phyloP scores from a whole-genome alignment of 2,797 vertebrate genomes.

The Clamator glandarius region DNA sequence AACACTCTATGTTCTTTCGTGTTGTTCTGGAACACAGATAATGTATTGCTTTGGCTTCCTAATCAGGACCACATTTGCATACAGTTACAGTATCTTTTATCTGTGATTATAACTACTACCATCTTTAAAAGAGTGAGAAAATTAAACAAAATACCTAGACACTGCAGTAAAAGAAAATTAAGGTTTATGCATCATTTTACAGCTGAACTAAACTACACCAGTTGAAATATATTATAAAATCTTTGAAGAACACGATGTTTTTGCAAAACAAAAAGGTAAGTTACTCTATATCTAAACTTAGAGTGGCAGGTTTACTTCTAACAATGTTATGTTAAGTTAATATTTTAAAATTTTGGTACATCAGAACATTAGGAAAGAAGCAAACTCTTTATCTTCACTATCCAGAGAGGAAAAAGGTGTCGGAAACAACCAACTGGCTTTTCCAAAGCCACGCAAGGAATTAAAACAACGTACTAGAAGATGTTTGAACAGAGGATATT shows the following conservation, averaged over 20 bases:
- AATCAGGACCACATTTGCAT: not conserved
- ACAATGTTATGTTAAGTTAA: not conserved
- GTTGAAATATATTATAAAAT: not conserved
- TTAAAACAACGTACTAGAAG: not conserved
- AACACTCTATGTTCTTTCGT: rapidly evolving
- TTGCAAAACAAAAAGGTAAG: not conserved
- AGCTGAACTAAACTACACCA: not conserved
- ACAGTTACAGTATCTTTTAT: not conserved
- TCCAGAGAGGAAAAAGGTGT: too few relatives aligned
- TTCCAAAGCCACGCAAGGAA: not conserved
- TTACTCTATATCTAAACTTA: not conserved
- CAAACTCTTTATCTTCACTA: not conserved
- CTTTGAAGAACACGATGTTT: rapidly evolving
- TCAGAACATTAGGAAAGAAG: not conserved
- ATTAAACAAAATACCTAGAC: not conserved
- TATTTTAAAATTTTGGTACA: not conserved
- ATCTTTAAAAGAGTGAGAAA: not conserved
- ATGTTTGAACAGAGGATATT: not conserved
- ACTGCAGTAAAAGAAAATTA: not conserved
- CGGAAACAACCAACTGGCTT: too few relatives aligned
- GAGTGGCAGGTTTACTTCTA: not conserved
- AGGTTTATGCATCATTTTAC: not conserved
- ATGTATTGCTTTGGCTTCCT: not conserved
- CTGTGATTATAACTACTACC: not conserved
- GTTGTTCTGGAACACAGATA: not conserved